Base-by-base conservation (phyloP, 1,140 invertebrate species). In the Ceratoteleas bidentatus region DNA sequence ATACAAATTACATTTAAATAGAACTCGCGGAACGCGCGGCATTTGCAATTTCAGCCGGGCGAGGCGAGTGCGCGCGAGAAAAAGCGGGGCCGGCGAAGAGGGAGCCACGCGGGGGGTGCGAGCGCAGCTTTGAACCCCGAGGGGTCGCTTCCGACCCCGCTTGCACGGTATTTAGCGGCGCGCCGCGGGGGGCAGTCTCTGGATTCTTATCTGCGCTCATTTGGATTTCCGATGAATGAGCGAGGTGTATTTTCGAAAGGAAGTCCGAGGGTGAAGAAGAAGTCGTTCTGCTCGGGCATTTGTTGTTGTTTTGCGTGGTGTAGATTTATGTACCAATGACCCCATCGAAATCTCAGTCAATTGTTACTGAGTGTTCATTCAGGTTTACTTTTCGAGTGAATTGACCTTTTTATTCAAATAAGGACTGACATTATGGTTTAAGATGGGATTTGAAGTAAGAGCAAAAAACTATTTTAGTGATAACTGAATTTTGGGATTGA, bases 1-100 rank as follows among this genome's bases (percentile, higher is more conserved):
- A 86, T 87, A 87, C 85, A 87, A 88, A 88, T 87, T 88, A 85
- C 84, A 85, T 87, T 86, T 85, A 87, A 88, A 88, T 87, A 88
- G 87, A 87, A 87, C 78, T 84, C 83, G 81, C 62, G 81, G 86
- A 88, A 88, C 83, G 87, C 83, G 72, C 65, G 86, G 87, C 68
- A 88, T 88, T 88, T 76, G 87, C 83, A 87, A 88, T 88, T 87
- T 86, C 65, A 83, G 60, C 72, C 45, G 34, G 47, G 58, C 64
- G 57, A 8, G 15, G 72, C 70, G n/a, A n/a, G n/a, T n/a, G 70
- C 38, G 80, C 68, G 73, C 76, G 53, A 75, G 72, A 76, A 65
- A 65, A 56, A 68, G 72, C 58, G 56, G 15, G 53, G 33, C 11
- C 33, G 60, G 68, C 61, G 45, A 77, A 62, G 57, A 69, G 62